Conservation (phyloP, 2,888 invertebrate species). For the Acronicta aceris region DNA sequence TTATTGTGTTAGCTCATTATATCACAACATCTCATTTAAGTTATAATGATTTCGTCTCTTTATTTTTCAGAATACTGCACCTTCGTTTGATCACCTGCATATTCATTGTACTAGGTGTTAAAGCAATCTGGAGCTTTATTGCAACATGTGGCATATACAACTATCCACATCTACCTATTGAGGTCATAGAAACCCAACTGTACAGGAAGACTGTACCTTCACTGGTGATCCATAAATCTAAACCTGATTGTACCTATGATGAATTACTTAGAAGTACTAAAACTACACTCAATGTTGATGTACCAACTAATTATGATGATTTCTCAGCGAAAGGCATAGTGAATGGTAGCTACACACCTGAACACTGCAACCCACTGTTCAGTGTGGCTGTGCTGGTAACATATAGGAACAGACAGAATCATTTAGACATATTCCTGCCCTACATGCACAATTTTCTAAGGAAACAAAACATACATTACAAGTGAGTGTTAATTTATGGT, state of each 20-base stretch:
- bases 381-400: slow-evolving; percentile 95
- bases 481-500: slow-evolving; percentile 67
- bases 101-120: slow-evolving; percentile 33
- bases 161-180: slow-evolving; percentile 45
- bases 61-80: slow-evolving; percentile 61
- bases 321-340: slow-evolving; percentile 67
- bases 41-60: not conserved
- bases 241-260: slow-evolving; percentile 75
- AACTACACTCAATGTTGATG: slow-evolving; percentile 62
- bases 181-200: slow-evolving; percentile 36
- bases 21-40: too few relatives aligned
- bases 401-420: slow-evolving; percentile 92
- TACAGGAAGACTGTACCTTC: slow-evolving; percentile 53
- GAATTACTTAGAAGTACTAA: slow-evolving; percentile 66
- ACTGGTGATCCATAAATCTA: slow-evolving; percentile 57
- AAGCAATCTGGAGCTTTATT: slow-evolving; percentile 29
- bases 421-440: slow-evolving; percentile 93
- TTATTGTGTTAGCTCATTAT: too few relatives aligned
- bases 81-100: slow-evolving; percentile 64
- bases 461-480: slow-evolving; percentile 94
- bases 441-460: slow-evolving; percentile 96
- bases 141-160: slow-evolving; percentile 30
- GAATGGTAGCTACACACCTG: slow-evolving; percentile 76
- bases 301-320: slow-evolving; percentile 64
- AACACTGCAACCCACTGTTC: slow-evolving; percentile 78